phyloP scores from a whole-genome alignment of 2,797 vertebrate species.

The Cheirogaleus major region DNA sequence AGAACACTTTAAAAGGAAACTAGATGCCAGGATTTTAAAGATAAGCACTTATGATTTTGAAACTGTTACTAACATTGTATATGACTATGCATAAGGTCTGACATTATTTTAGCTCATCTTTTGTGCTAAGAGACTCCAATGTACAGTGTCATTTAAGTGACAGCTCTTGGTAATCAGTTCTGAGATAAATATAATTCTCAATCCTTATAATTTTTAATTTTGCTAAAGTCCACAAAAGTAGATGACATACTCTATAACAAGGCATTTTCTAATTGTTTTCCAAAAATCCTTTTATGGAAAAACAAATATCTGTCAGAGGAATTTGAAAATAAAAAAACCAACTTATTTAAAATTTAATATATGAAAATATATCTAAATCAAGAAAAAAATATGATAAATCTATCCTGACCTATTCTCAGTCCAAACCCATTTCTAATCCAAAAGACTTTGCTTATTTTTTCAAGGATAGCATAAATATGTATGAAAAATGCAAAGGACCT shows the following conservation, averaged over 20 bases:
- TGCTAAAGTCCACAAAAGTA: constrained; percentile 24
- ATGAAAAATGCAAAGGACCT: constrained; percentile 60
- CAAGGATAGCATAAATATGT: constrained; percentile 67
- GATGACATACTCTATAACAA: neutral
- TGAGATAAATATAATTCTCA: neutral
- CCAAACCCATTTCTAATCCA: constrained; percentile 28
- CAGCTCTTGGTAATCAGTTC: neutral
- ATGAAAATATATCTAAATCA: neutral
- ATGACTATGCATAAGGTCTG: neutral
- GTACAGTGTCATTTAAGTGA: neutral
- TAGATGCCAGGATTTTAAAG: neutral
- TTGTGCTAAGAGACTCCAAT: neutral
- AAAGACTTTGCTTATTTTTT: constrained; percentile 53
- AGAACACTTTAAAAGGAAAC: neutral
- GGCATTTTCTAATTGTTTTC: constrained; percentile 10
- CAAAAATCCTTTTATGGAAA: neutral
- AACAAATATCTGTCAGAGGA: neutral
- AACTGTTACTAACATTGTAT: neutral
- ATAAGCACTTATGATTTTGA: constrained; percentile 4
- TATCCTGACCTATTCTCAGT: neutral
- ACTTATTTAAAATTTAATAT: neutral
- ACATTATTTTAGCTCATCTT: neutral
- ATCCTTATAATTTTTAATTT: constrained; percentile 11
- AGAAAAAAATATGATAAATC: neutral
- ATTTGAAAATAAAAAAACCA: neutral